Evolutionary conservation across 1,140 invertebrate genomes (phyloP).

Genomic region (Babylonia areolata): DNA sequence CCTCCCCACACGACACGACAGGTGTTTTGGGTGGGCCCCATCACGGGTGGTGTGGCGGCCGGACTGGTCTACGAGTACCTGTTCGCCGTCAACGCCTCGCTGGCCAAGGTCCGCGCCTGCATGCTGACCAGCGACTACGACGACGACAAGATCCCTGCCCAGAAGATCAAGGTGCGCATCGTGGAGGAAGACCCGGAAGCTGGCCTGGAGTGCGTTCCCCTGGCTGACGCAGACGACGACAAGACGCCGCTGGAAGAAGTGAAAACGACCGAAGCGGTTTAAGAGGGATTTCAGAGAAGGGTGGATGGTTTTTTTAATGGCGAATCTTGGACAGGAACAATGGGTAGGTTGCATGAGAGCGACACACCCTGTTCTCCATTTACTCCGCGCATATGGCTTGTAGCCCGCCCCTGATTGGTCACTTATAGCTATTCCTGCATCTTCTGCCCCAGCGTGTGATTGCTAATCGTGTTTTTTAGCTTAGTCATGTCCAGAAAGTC

Average conservation of each 20-base stretch:
- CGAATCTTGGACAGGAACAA: too few relatives aligned
- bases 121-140: constrained; percentile 58
- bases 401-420: too few relatives aligned
- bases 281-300: too few relatives aligned
- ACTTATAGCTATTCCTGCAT: too few relatives aligned
- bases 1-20: too few relatives aligned
- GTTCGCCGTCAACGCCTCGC: constrained; percentile 76
- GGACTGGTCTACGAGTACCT: constrained; percentile 87
- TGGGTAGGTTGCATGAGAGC: too few relatives aligned
- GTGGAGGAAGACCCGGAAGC: constrained; percentile 41
- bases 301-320: too few relatives aligned
- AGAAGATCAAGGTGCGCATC: constrained; percentile 50
- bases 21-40: constrained; percentile 93
- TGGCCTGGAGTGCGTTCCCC: background rate
- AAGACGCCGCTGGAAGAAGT: background rate
- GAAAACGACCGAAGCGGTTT: background rate
- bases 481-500: too few relatives aligned
- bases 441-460: too few relatives aligned
- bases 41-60: constrained; percentile 85
- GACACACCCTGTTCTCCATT: too few relatives aligned
- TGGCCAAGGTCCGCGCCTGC: constrained; percentile 55
- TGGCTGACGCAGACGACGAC: constrained; percentile 12
- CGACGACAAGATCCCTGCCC: constrained; percentile 54
- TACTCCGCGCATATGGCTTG: too few relatives aligned
- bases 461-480: too few relatives aligned